Evolutionary conservation across 2,888 invertebrate species (phyloP), one percentile per base, ranked within the genome.

Genomic region (Hypomecis punctinalis): DNA sequence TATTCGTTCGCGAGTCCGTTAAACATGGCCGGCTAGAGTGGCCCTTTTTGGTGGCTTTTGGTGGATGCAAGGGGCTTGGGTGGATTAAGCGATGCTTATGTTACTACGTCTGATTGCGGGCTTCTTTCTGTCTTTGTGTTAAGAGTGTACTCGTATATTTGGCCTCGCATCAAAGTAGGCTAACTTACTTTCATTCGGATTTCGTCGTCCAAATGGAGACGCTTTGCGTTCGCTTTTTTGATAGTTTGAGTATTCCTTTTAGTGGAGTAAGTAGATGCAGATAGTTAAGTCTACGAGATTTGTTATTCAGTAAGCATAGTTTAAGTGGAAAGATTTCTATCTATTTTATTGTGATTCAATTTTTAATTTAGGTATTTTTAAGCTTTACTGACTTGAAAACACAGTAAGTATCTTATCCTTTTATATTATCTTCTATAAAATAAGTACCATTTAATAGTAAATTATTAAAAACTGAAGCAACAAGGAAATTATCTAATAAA

Each of bases 41-140:
- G 45, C 49, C 51, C 65, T 58, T 66, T 66, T 66, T 53, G 61
- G 65, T 57, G 65, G 61, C 57, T 66, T 66, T 66, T 57, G 65
- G 61, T 53, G 57, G 53, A 53, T 61, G 65, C 61, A 54, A 57
- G 61, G 52, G 61, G 65, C 48, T 66, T 49, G 61, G 65, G 13
- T 45, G 57, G 61, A 57, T 61, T 61, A 65, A 52, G 33, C 49
- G 46, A 47, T 51, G 59, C 64, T 64, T 64, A 64, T 64, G 56
- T 64, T 64, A 55, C 55, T 45, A 56, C 53, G 55, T 40, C 48
- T 65, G 51, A 64, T 64, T 60, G 39, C 49, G 39, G 11, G 42
- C 8, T 45, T 36, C n/a, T 40, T 45, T 36, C n/a, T 40, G 9
- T 45, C 36, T 47, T 39, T 43, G 48, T 55, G n/a, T 49, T 39